Evolutionary conservation across 2,113 vertebrate genomes (phyloP).

Genomic region (Sardina pilchardus): DNA sequence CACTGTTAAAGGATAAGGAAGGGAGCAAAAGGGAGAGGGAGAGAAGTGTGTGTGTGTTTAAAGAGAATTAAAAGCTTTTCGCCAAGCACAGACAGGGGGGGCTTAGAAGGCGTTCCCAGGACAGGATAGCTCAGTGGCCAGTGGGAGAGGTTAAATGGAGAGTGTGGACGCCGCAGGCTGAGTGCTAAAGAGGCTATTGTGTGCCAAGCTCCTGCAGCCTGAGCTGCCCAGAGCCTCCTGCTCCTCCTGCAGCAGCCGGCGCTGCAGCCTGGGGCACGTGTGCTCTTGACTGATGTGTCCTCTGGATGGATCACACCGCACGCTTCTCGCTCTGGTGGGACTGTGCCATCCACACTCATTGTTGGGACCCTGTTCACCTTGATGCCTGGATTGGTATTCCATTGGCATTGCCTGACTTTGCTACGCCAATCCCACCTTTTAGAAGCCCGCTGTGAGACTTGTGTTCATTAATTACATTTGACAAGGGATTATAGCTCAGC

Average conservation of each 20-base stretch:
- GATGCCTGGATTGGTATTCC: neutral
- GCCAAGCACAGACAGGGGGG: slow-evolving; percentile 14
- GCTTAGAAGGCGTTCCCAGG: slow-evolving; percentile 47
- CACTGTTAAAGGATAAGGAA: neutral
- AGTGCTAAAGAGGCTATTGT: slow-evolving; percentile 28
- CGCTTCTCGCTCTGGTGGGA: neutral
- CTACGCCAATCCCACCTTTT: neutral
- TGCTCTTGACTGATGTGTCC: neutral
- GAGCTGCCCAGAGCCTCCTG: neutral
- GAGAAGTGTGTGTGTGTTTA: slow-evolving; percentile 34
- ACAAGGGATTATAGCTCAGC: slow-evolving; percentile 35
- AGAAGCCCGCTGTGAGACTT: slow-evolving; percentile 1
- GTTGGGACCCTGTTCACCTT: neutral
- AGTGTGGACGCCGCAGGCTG: neutral
- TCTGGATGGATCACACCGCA: neutral
- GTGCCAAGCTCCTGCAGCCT: slow-evolving; percentile 7
- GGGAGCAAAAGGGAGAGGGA: slow-evolving; percentile 24
- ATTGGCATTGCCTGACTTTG: neutral
- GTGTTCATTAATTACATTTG: slow-evolving; percentile 28
- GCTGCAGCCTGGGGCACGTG: neutral
- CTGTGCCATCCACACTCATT: neutral
- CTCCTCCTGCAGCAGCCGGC: neutral
- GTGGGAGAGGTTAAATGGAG: slow-evolving; percentile 36
- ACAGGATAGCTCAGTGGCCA: slow-evolving; percentile 32
- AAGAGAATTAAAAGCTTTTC: slow-evolving; percentile 47